Evolutionary conservation across 2,888 invertebrate species (phyloP), one percentile per base, ranked within the genome.

Genomic region (Vannuccia rotundouncinata): DNA sequence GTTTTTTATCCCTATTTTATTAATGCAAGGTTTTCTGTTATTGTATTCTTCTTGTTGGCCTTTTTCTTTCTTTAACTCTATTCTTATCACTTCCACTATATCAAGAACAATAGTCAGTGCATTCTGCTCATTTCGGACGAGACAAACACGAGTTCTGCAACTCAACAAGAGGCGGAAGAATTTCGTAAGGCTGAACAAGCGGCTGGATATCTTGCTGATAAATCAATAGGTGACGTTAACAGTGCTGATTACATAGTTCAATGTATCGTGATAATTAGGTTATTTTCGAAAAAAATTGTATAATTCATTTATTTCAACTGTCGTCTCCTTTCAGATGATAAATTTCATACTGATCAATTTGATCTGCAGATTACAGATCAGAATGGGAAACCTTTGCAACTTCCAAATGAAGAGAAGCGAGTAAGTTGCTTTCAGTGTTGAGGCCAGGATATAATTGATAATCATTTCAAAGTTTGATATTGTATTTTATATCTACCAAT

Each of bases 331-430:
- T 5, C 29, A 75, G 75, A 75, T 27, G 5, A 10, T 2, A 75
- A 76, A 76, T 31, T 13, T 28, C 76, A 59, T 60, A 80, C 75
- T 74, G 83, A 83, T 76, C 83, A 84, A n/a, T 84, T 84, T 83
- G 84, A 85, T 76, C 83, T 88, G 22, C 86, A 87, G 82, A 86
- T 88, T 59, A 85, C 93, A 85, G 93, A 94, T 87, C 94, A 94
- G 84, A 91, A 91, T 10, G 94, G 94, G 0, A 92, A 92, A 86
- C 87, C 91, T 0, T 89, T 94, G 0, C 90, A 92, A 77, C 89
- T 94, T 29, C 93, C 94, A 0, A 87, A 90, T 0, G 89, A 90
- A 0, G 93, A 94, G 86, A 91, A 90, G 79, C 90, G 91, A 84
- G 86, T 86, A 79, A 81, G 59, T 76, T 80, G 17, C 74, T 27